Conservation (phyloP, 1,140 invertebrate genomes). For the Grapholita molesta region DNA sequence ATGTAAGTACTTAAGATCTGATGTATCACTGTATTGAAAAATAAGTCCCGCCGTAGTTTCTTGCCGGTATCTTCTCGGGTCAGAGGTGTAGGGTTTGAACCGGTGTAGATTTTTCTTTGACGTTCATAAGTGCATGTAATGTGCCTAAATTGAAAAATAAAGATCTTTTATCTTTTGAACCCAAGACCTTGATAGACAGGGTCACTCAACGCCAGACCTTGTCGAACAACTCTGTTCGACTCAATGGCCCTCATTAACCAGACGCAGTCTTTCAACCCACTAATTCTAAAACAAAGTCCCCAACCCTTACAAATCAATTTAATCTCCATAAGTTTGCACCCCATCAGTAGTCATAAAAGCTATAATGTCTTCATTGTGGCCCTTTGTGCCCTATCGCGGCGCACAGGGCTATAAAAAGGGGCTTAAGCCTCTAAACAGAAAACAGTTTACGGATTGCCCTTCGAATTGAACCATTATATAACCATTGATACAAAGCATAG, state of each 20-base stretch:
- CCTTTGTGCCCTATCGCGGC: conserved; percentile 57
- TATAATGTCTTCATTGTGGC: conserved; percentile 68
- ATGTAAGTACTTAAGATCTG: too few species aligned
- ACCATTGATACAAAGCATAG: neutral
- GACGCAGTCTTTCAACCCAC: neutral
- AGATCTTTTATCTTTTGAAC: too few species aligned
- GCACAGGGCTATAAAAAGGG: conserved; percentile 76
- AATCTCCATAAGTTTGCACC: conserved; percentile 39
- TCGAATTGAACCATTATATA: neutral
- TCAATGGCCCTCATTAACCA: neutral
- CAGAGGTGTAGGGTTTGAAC: too few species aligned
- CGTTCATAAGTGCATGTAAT: too few species aligned
- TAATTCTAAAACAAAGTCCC: conserved; percentile 22
- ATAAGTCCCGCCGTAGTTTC: too few species aligned
- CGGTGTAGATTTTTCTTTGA: too few species aligned
- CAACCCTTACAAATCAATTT: conserved; percentile 57
- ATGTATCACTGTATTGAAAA: too few species aligned
- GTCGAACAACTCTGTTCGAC: neutral
- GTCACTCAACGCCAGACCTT: too few species aligned
- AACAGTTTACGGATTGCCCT: conserved; percentile 3
- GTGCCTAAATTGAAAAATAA: too few species aligned
- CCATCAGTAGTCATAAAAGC: conserved; percentile 57
- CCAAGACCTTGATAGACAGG: too few species aligned
- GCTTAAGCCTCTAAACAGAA: conserved; percentile 65
- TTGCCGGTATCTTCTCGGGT: too few species aligned